Percentiles rank a stretch among this genome's conserved stretches.
Conservation (phyloP, 2,113 vertebrate genomes). For the Salminus brasiliensis region DNA sequence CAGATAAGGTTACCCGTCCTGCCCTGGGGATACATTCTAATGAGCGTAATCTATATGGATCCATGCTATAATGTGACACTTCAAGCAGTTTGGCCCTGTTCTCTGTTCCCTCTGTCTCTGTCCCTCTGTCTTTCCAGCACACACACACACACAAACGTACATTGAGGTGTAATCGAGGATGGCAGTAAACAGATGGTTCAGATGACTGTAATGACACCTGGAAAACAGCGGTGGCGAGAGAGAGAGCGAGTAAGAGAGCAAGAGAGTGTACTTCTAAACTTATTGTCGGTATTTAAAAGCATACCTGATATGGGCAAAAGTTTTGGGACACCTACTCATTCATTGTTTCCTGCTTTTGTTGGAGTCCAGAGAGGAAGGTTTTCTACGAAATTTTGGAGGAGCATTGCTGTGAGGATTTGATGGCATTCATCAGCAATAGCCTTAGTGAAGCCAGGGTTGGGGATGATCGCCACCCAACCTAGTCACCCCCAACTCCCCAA, state of each 20-base stretch:
- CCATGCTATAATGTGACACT: neutral
- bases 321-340: no score
- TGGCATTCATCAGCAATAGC: no score
- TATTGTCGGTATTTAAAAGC: no score
- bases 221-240: constrained; percentile 14
- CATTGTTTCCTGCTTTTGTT: no score
- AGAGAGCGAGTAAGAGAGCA: neutral
- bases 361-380: no score
- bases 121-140: neutral
- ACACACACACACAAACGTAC: constrained; percentile 27
- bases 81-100: neutral
- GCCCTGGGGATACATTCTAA: constrained; percentile 7
- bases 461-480: no score
- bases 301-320: no score
- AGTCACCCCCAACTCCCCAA: no score
- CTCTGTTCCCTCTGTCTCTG: neutral
- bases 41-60: neutral
- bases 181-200: constrained; percentile 31
- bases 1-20: neutral
- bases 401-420: no score
- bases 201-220: constrained; percentile 37
- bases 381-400: no score
- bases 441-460: no score
- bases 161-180: constrained; percentile 28
- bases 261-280: no score